Conservation (phyloP, 2,888 invertebrate genomes). For the Brachylomia viminalis region DNA sequence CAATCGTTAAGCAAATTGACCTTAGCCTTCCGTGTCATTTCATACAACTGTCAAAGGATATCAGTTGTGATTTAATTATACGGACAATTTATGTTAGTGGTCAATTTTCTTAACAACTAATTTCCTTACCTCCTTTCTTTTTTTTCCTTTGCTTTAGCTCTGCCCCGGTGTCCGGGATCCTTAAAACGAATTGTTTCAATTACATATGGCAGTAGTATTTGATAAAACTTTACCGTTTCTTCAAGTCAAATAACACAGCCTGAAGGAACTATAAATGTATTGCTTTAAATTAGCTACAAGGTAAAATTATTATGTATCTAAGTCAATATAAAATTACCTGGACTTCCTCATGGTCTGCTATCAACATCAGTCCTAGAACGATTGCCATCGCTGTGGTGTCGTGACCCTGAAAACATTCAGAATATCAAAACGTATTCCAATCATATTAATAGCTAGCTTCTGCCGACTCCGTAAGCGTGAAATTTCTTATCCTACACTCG, state of each 20-base stretch:
- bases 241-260: neutral
- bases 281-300: neutral
- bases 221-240: neutral
- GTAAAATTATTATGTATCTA: neutral
- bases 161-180: neutral
- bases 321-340: conserved; percentile 62
- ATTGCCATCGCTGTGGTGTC: conserved; percentile 88
- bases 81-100: neutral
- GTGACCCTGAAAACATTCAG: conserved; percentile 82
- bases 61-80: too few relatives aligned
- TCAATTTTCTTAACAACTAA: too few relatives aligned
- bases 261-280: neutral
- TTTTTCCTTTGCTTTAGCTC: neutral
- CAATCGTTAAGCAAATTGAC: neutral
- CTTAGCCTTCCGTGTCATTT: neutral
- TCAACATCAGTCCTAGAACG: conserved; percentile 81
- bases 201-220: neutral
- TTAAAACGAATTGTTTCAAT: neutral
- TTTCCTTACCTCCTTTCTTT: too few relatives aligned
- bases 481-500: neutral
- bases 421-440: neutral
- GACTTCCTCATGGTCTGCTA: conserved; percentile 80
- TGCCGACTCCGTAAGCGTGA: neutral
- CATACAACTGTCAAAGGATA: too few relatives aligned
- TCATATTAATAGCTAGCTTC: neutral